phyloP scores from a whole-genome alignment of 2,113 vertebrate genomes.

The Ammospiza nelsoni region DNA sequence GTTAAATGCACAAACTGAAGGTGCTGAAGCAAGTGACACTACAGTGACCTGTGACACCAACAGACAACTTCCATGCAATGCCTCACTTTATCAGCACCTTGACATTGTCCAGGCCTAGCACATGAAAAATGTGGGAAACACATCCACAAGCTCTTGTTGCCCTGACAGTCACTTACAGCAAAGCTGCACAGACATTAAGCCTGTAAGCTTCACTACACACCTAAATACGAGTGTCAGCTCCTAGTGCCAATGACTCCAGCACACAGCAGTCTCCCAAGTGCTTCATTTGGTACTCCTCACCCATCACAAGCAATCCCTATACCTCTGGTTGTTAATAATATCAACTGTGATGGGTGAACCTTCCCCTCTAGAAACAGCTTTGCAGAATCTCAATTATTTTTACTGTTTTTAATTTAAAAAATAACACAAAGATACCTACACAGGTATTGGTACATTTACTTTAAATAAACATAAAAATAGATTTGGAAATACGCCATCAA shows the following conservation, averaged over 20 bases:
- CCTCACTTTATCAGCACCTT: not conserved
- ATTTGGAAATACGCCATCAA: not conserved
- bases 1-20: not conserved
- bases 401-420: not conserved
- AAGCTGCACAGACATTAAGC: not conserved
- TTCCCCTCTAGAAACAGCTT: not conserved
- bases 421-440: not conserved
- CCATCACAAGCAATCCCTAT: not conserved
- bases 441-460: not conserved
- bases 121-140: not conserved
- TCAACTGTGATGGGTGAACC: not conserved
- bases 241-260: not conserved
- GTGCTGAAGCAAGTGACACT: not conserved
- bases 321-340: not conserved
- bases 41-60: not conserved
- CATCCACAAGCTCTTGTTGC: not conserved
- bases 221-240: not conserved
- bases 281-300: not conserved
- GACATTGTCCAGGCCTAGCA: not conserved
- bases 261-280: not conserved
- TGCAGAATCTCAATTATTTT: not conserved
- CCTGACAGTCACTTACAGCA: not conserved
- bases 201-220: not conserved
- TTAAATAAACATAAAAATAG: not conserved
- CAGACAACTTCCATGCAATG: not conserved